Percentiles rank a stretch among this genome's conserved stretches.
phyloP scores from a whole-genome alignment of 1,140 invertebrate genomes.

The Drosophila sucinea region DNA sequence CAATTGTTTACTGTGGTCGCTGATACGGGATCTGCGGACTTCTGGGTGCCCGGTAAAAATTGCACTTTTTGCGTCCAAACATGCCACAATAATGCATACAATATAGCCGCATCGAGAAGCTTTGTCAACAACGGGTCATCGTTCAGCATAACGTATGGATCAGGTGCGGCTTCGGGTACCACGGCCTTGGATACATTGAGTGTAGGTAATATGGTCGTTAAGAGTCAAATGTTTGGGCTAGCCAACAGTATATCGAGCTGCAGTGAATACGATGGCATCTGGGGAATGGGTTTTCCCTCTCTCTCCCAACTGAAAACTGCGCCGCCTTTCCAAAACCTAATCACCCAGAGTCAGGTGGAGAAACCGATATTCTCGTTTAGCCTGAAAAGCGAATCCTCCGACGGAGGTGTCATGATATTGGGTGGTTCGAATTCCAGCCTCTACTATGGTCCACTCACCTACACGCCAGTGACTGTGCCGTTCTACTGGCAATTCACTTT shows the following conservation, averaged over 20 bases:
- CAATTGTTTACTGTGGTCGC: slow-evolving; percentile 85
- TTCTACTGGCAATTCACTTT: slow-evolving; percentile 63
- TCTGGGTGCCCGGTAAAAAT: slow-evolving; percentile 60
- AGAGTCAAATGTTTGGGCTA: slow-evolving; percentile 97
- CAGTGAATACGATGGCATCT: slow-evolving; percentile 97
- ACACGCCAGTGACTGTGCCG: slow-evolving; percentile 41
- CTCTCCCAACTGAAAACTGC: slow-evolving; percentile 94
- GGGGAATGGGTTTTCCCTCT: slow-evolving; percentile 93
- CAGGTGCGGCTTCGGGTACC: slow-evolving; percentile 57
- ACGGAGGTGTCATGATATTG: slow-evolving; percentile 50
- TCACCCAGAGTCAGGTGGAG: slow-evolving; percentile 91
- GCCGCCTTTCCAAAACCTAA: slow-evolving; percentile 97
- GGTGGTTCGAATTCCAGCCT: slow-evolving; percentile 47
- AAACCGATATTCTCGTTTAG: slow-evolving; percentile 97
- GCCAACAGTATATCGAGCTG: slow-evolving; percentile 94
- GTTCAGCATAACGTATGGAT: slow-evolving; percentile 68
- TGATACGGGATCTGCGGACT: slow-evolving; percentile 70
- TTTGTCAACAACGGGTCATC: slow-evolving; percentile 52
- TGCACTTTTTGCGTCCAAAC: not conserved
- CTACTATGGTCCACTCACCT: slow-evolving; percentile 43
- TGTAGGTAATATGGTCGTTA: slow-evolving; percentile 87
- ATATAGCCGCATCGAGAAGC: slow-evolving; percentile 56
- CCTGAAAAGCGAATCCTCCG: slow-evolving; percentile 86
- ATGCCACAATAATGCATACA: slow-evolving; percentile 84
- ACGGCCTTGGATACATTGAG: slow-evolving; percentile 59